Percentiles rank a stretch among this genome's conserved stretches.
These are phyloP conservation scores for Rhogogaster chlorosoma DNA, from an alignment of 2,888 invertebrate species.

Conservation along the genomic window DNA sequence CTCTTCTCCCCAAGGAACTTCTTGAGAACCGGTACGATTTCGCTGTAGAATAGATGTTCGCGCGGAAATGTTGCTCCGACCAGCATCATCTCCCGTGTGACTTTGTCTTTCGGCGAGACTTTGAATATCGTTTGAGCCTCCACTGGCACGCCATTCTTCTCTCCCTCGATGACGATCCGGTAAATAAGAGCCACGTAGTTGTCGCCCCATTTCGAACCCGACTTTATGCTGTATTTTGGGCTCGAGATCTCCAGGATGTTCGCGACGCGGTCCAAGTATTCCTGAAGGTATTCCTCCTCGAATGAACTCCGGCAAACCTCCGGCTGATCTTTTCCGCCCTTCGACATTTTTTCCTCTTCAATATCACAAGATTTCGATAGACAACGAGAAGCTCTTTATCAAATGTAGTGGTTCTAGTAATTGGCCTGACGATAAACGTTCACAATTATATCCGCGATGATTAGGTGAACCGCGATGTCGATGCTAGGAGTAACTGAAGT, in stretches of 20 bases:
- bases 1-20: constrained; percentile 41
- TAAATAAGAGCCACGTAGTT: constrained; percentile 59
- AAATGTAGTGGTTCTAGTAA: not conserved
- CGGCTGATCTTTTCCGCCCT: not conserved
- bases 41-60: constrained; percentile 58
- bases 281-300: constrained; percentile 12
- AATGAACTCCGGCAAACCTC: not conserved
- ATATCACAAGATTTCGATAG: not conserved
- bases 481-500: not conserved
- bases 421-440: not conserved
- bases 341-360: not conserved
- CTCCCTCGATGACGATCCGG: constrained; percentile 56
- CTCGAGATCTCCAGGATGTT: not conserved
- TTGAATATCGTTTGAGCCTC: constrained; percentile 1
- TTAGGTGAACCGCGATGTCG: not conserved
- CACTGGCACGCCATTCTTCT: constrained; percentile 47
- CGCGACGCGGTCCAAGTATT: constrained; percentile 9
- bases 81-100: not conserved
- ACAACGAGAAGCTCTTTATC: not conserved
- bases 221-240: not conserved
- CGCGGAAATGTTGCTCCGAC: constrained; percentile 56
- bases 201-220: constrained; percentile 55
- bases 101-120: constrained; percentile 4
- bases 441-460: not conserved
- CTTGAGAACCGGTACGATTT: constrained; percentile 55